Evolutionary conservation across 1,140 invertebrate species (phyloP).

Genomic region (Phthorimaea operculella): DNA sequence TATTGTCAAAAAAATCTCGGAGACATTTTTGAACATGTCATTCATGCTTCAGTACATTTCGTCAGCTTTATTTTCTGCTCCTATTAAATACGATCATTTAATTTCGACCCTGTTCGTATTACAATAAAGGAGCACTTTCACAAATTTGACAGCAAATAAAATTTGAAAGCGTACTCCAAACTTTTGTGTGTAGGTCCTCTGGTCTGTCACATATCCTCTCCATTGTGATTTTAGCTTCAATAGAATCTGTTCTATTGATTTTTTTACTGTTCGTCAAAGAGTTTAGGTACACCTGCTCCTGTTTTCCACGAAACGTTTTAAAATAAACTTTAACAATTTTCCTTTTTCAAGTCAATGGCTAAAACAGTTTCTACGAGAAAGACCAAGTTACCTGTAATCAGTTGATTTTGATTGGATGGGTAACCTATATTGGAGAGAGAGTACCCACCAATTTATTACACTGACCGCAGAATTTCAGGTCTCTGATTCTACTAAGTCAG

Average conservation of each 20-base stretch:
- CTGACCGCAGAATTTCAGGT: no score
- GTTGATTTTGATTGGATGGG: no score
- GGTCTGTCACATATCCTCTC: slow-evolving; percentile 61
- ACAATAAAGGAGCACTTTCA: slow-evolving; percentile 10
- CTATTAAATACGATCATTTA: slow-evolving; percentile 16
- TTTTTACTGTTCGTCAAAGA: slow-evolving; percentile 44
- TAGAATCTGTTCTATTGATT: slow-evolving; percentile 38
- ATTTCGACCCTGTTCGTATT: slow-evolving; percentile 13
- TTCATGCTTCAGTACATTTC: slow-evolving; percentile 28
- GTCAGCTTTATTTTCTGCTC: background rate
- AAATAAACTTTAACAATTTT: no score
- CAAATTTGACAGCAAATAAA: slow-evolving; percentile 13
- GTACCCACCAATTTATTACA: no score
- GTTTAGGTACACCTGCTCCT: slow-evolving; percentile 50
- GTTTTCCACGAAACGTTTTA: background rate
- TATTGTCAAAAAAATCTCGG: slow-evolving; percentile 62
- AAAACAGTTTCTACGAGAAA: no score
- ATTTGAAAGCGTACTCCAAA: slow-evolving; percentile 31
- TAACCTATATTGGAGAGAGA: no score
- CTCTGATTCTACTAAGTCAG: no score
- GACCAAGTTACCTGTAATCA: no score
- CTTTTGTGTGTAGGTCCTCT: slow-evolving; percentile 55
- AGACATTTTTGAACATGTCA: slow-evolving; percentile 64
- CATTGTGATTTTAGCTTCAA: slow-evolving; percentile 58
- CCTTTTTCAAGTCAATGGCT: no score